These are phyloP conservation scores for Agonum fuliginosum DNA, from an alignment of 2,888 invertebrate genomes.

Conservation along the genomic window DNA sequence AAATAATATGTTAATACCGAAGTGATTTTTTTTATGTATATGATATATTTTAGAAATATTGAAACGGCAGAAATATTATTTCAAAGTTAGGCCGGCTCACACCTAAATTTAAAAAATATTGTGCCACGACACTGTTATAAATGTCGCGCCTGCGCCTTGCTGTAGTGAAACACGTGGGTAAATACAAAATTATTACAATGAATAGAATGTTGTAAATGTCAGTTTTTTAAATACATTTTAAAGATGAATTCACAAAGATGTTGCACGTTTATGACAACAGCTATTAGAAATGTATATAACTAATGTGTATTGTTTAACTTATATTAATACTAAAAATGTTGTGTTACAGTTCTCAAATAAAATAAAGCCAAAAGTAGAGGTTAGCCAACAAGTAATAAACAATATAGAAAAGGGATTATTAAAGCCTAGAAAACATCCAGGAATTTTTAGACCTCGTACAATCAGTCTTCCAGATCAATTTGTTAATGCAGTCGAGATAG, in stretches of 20 bases:
- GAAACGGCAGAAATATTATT: no score
- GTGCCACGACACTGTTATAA: neutral
- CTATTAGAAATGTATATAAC: conserved; percentile 33
- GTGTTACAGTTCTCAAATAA: conserved; percentile 66
- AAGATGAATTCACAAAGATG: conserved; percentile 20
- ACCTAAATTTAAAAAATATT: neutral
- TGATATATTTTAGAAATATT: no score
- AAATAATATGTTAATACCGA: no score
- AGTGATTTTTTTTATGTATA: no score
- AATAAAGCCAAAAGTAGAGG: conserved; percentile 70
- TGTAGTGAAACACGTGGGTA: conserved; percentile 24
- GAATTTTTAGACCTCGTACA: conserved; percentile 76
- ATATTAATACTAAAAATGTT: neutral
- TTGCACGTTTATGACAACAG: neutral
- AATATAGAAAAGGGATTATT: conserved; percentile 74
- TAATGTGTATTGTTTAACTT: neutral
- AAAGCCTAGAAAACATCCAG: conserved; percentile 85
- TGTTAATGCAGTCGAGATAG: conserved; percentile 75
- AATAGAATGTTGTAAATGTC: no score
- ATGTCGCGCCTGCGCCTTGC: neutral
- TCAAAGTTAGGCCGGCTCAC: no score
- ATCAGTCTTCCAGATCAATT: conserved; percentile 79
- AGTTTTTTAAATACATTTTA: neutral
- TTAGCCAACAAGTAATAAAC: conserved; percentile 74
- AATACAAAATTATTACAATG: neutral